Percentiles rank a stretch among this genome's conserved stretches.
Evolutionary conservation across 1,140 invertebrate genomes (phyloP).

Genomic region (Berghia stephanieae): DNA sequence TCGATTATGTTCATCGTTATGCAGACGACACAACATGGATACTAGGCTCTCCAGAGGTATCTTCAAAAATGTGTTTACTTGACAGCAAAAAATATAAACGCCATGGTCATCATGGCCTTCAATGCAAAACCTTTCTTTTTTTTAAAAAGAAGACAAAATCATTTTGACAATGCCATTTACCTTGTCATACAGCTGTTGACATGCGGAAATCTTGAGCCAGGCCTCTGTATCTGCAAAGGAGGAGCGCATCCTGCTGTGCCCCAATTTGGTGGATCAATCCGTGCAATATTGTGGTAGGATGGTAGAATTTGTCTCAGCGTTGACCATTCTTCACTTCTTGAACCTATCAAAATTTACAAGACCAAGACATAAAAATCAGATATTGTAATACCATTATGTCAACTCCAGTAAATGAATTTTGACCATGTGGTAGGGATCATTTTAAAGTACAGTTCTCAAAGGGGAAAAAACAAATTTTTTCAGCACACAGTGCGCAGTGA

Average conservation of each 20-base stretch:
- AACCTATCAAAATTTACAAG: too few relatives aligned
- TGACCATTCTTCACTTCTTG: slow-evolving; percentile 60
- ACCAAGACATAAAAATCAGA: too few relatives aligned
- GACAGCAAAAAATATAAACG: neutral
- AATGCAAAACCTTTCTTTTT: neutral
- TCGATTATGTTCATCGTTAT: too few relatives aligned
- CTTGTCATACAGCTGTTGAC: slow-evolving; percentile 62
- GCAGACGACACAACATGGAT: too few relatives aligned
- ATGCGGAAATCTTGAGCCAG: slow-evolving; percentile 46
- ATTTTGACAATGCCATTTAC: slow-evolving; percentile 45
- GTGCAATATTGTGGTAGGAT: slow-evolving; percentile 43
- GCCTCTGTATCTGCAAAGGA: slow-evolving; percentile 28
- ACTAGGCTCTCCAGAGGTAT: neutral
- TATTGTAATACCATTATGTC: too few relatives aligned
- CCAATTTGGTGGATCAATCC: slow-evolving; percentile 51
- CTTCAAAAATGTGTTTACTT: neutral
- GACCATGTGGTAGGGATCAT: slow-evolving; percentile 43
- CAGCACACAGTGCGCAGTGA: too few relatives aligned
- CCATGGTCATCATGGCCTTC: neutral
- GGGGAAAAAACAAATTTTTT: too few relatives aligned
- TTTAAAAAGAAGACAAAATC: neutral
- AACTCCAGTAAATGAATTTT: too few relatives aligned
- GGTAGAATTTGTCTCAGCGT: slow-evolving; percentile 62
- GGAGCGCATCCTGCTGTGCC: slow-evolving; percentile 48
- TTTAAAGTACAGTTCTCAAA: too few relatives aligned